These are phyloP conservation scores for Smittia sp. DNA, from an alignment of 2,888 invertebrate species.

Conservation along the genomic window DNA sequence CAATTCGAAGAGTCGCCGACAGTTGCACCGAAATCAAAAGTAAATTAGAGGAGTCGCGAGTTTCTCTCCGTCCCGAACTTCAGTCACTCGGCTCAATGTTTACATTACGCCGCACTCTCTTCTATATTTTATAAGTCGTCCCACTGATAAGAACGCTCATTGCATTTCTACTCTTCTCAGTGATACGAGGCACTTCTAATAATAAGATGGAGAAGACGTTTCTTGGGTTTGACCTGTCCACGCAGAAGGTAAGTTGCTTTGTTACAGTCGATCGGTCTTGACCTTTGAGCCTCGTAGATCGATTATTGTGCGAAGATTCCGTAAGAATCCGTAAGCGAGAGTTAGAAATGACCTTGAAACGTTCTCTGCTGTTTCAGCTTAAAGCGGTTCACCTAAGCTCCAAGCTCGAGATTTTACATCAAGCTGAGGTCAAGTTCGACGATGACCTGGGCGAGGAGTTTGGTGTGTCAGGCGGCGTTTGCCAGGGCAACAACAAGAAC, in stretches of 20 bases:
- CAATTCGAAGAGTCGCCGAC: too few species aligned
- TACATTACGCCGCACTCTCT: too few species aligned
- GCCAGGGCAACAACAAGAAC: conserved; percentile 54
- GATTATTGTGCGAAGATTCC: not conserved
- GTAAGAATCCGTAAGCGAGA: not conserved
- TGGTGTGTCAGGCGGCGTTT: conserved; percentile 60
- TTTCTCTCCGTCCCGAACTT: too few species aligned
- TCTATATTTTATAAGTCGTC: too few species aligned
- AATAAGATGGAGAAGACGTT: conserved; percentile 55
- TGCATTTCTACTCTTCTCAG: not conserved
- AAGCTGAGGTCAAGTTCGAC: conserved; percentile 86
- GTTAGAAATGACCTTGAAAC: conserved; percentile 29
- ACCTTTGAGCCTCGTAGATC: not conserved
- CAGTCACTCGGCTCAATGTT: too few species aligned
- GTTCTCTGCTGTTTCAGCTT: conserved; percentile 59
- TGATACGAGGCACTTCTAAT: not conserved
- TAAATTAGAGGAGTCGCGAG: too few species aligned
- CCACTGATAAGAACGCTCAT: not conserved
- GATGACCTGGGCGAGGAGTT: conserved; percentile 85
- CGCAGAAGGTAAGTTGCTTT: conserved; percentile 69
- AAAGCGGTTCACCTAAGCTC: conserved; percentile 84
- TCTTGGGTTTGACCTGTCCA: conserved; percentile 82
- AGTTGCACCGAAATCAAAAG: too few species aligned
- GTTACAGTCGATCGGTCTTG: not conserved
- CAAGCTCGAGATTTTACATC: conserved; percentile 68